Percentiles rank a stretch among this genome's conserved stretches.
phyloP scores from a whole-genome alignment of 2,113 vertebrate genomes.

The Lophochroa leadbeateri region DNA sequence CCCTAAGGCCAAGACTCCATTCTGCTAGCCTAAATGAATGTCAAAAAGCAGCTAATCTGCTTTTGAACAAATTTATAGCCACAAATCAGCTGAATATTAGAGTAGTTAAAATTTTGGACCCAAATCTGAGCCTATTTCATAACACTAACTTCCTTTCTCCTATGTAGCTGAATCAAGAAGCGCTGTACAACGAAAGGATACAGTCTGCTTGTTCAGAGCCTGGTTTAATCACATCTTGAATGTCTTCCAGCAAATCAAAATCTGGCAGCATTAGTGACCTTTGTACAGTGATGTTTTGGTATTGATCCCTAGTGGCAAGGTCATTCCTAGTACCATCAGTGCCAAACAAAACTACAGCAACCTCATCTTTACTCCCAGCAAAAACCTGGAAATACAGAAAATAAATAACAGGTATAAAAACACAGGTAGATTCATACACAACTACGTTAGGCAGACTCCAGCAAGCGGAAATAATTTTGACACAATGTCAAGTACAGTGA shows the following conservation, averaged over 20 bases:
- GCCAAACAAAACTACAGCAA: slow-evolving; percentile 91
- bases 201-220: slow-evolving; percentile 87
- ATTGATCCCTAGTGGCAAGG: slow-evolving; percentile 81
- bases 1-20: neutral
- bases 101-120: neutral
- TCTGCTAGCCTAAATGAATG: neutral
- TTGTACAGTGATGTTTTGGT: slow-evolving; percentile 88
- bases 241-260: slow-evolving; percentile 90
- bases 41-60: neutral
- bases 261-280: slow-evolving; percentile 87
- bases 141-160: neutral
- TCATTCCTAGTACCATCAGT: slow-evolving; percentile 84
- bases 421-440: neutral
- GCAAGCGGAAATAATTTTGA: neutral
- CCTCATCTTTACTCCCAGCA: slow-evolving; percentile 91
- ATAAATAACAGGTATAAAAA: neutral
- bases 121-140: neutral
- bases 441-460: neutral
- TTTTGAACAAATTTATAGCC: neutral
- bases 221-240: slow-evolving; percentile 80
- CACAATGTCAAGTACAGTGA: neutral
- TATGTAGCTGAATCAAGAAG: neutral
- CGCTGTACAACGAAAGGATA: slow-evolving; percentile 81
- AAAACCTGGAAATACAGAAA: slow-evolving; percentile 82
- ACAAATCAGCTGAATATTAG: neutral